These are phyloP conservation scores for Macrochelys suwanniensis DNA, from an alignment of 2,797 vertebrate species.

Conservation along the genomic window DNA sequence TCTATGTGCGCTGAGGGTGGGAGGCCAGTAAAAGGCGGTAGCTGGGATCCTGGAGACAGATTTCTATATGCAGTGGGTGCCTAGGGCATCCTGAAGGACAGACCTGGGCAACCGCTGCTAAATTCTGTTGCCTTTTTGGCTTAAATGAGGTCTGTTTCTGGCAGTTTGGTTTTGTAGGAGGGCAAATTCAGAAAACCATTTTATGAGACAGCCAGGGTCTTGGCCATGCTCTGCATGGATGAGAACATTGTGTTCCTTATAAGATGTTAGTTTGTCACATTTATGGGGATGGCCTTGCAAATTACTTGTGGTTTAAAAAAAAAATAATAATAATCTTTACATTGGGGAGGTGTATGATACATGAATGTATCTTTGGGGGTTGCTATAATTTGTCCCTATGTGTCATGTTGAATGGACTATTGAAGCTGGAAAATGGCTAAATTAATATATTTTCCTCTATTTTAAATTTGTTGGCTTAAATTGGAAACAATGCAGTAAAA, in stretches of 20 bases:
- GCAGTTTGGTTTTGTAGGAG: not conserved
- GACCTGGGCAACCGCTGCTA: not conserved
- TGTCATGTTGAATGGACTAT: not conserved
- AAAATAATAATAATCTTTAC: not conserved
- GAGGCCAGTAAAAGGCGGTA: constrained; percentile 18
- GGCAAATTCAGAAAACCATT: rapidly evolving
- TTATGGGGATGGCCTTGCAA: not conserved
- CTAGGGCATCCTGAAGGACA: not conserved
- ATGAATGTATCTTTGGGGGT: rapidly evolving
- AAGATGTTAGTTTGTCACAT: not conserved
- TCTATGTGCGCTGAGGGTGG: constrained; percentile 3
- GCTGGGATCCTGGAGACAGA: constrained; percentile 47
- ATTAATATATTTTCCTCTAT: not conserved
- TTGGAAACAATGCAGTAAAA: not conserved
- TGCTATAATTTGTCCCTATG: not conserved
- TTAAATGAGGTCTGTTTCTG: not conserved
- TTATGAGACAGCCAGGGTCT: rapidly evolving
- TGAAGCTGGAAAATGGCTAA: not conserved
- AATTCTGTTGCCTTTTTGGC: not conserved
- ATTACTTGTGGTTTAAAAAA: rapidly evolving
- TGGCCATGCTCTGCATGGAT: not conserved
- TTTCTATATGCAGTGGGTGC: constrained; percentile 47
- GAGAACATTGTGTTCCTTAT: constrained; percentile 1
- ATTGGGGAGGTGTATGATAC: rapidly evolving
- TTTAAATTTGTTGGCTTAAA: not conserved